A percentile compares a stretch with the other conserved stretches of the same genome.
Evolutionary conservation across 2,888 invertebrate species (phyloP).

Genomic region (Cheilosia pagana): DNA sequence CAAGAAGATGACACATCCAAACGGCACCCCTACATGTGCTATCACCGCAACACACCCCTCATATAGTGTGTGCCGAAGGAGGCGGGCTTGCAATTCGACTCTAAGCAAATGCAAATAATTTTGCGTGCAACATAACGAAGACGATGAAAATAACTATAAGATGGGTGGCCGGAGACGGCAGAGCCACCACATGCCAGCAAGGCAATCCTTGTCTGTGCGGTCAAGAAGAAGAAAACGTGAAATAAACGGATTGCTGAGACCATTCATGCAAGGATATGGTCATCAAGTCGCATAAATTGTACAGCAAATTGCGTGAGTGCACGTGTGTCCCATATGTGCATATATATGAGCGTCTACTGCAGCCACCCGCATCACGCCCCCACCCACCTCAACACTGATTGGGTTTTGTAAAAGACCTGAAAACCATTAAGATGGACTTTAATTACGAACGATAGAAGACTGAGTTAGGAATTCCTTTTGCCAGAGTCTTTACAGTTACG

Average conservation of each 20-base stretch:
- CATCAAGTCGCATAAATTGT: slow-evolving; percentile 75
- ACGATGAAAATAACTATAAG: slow-evolving; percentile 64
- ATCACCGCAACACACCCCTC: slow-evolving; percentile 30
- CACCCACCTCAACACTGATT: too few relatives aligned
- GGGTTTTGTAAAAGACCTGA: slow-evolving; percentile 72
- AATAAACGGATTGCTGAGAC: slow-evolving; percentile 75
- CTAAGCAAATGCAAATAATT: slow-evolving; percentile 75
- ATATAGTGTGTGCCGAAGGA: slow-evolving; percentile 29
- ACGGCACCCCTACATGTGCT: slow-evolving; percentile 44
- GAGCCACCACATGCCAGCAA: slow-evolving; percentile 40
- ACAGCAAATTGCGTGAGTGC: slow-evolving; percentile 74
- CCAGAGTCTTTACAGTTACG: slow-evolving; percentile 61
- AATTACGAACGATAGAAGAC: slow-evolving; percentile 73
- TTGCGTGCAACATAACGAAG: slow-evolving; percentile 73
- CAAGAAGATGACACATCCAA: slow-evolving; percentile 74
- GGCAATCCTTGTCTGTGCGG: slow-evolving; percentile 50
- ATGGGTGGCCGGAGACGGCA: slow-evolving; percentile 50
- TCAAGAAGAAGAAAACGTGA: slow-evolving; percentile 74
- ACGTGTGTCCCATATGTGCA: slow-evolving; percentile 71
- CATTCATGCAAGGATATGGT: slow-evolving; percentile 74
- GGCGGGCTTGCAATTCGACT: slow-evolving; percentile 44
- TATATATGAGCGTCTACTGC: background rate
- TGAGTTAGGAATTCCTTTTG: slow-evolving; percentile 74
- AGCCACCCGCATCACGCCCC: background rate
- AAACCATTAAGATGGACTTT: slow-evolving; percentile 75